phyloP scores from a whole-genome alignment of 30 jellyfish, hydroid and myxozoan genomes.

The Catostylus mosaicus region DNA sequence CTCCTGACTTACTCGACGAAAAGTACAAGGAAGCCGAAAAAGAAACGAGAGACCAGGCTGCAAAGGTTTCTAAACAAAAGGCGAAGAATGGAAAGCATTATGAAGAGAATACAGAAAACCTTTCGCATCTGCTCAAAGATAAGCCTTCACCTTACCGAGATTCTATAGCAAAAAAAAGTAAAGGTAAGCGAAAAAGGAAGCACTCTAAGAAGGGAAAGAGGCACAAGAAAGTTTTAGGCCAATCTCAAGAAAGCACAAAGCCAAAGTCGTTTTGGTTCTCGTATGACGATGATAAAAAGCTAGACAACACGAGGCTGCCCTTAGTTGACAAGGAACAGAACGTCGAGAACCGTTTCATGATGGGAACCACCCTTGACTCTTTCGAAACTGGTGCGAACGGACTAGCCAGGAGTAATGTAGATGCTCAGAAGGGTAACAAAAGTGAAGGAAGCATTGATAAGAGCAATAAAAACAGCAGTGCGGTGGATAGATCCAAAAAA shows the following conservation, averaged over 20 bases:
- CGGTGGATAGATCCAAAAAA: background rate
- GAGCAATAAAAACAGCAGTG: background rate
- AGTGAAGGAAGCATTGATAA: background rate
- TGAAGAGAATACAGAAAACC: background rate
- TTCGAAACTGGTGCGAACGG: background rate
- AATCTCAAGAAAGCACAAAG: background rate
- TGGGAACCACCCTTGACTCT: background rate
- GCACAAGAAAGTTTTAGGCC: background rate
- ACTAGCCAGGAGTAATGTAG: background rate
- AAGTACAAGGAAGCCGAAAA: background rate
- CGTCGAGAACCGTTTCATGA: background rate
- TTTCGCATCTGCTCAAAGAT: background rate
- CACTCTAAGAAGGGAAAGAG: background rate
- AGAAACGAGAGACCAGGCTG: background rate
- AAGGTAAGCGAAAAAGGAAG: background rate
- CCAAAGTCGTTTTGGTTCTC: background rate
- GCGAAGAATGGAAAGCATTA: background rate
- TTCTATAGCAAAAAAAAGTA: background rate
- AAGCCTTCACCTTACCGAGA: background rate
- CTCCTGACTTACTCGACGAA: conserved; percentile 1
- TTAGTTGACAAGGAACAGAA: background rate
- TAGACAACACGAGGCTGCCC: background rate
- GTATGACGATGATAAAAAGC: background rate
- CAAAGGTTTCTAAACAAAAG: background rate
- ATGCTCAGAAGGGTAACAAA: background rate